phyloP scores from a whole-genome alignment of 2,113 vertebrate genomes.

The Cepphus grylle region DNA sequence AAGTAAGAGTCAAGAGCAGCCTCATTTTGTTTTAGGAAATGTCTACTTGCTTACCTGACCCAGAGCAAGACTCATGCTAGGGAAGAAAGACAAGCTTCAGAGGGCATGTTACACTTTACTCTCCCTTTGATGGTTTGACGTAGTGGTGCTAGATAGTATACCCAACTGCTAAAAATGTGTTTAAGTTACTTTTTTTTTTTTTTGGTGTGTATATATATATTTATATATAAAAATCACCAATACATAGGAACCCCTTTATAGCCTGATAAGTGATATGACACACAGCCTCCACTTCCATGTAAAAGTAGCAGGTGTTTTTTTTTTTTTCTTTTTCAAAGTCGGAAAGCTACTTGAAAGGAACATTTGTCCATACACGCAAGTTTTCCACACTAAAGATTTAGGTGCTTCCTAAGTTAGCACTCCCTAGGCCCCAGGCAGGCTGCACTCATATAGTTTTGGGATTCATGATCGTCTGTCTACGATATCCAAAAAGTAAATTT shows the following conservation, averaged over 20 bases:
- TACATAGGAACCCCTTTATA: not conserved
- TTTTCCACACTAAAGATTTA: not conserved
- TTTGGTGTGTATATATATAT: rapidly evolving
- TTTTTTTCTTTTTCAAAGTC: no score
- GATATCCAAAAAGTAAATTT: not conserved
- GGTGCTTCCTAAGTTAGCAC: not conserved
- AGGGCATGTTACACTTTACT: not conserved
- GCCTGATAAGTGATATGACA: not conserved
- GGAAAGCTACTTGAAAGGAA: not conserved
- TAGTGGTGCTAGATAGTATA: not conserved
- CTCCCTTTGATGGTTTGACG: not conserved
- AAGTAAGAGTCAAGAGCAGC: not conserved
- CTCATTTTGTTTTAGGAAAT: not conserved
- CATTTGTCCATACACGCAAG: rapidly evolving
- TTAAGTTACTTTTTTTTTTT: not conserved
- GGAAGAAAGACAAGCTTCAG: not conserved
- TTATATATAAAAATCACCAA: not conserved
- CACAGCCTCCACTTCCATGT: not conserved
- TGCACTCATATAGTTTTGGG: rapidly evolving
- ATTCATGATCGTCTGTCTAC: not conserved
- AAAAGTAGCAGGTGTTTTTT: not conserved
- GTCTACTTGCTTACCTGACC: not conserved
- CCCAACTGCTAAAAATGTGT: not conserved
- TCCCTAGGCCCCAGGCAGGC: not conserved
- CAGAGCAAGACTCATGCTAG: not conserved